Conservation (phyloP, 2,113 vertebrate genomes). For the Etheostoma spectabile region DNA sequence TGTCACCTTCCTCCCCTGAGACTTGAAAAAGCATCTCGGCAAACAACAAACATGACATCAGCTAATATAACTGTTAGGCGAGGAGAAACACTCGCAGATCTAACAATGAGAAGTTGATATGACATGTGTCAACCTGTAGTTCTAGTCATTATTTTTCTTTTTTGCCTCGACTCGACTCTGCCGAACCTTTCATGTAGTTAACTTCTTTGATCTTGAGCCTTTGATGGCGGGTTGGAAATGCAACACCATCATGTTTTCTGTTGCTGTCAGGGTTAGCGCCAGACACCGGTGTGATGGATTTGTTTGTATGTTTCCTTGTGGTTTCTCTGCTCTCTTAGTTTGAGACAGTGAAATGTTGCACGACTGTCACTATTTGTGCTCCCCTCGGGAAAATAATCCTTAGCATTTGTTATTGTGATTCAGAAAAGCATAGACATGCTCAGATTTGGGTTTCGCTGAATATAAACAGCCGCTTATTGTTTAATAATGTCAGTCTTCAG, state of each 20-base stretch:
- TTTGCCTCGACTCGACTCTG: constrained; percentile 47
- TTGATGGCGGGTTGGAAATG: constrained; percentile 67
- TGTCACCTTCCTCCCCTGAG: constrained; percentile 27
- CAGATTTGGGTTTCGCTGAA: constrained; percentile 10
- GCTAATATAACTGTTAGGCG: constrained; percentile 54
- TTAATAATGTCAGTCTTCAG: constrained; percentile 40
- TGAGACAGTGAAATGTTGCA: constrained; percentile 29
- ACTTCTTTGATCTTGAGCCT: constrained; percentile 60
- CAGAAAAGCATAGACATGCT: constrained; percentile 22
- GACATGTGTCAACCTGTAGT: constrained; percentile 58
- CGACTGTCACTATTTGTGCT: constrained; percentile 42
- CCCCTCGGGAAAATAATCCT: constrained; percentile 39
- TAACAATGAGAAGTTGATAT: constrained; percentile 48
- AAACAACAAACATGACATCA: constrained; percentile 40
- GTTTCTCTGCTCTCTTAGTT: constrained; percentile 26
- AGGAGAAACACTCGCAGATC: constrained; percentile 41
- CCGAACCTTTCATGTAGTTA: constrained; percentile 60
- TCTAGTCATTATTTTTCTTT: constrained; percentile 72
- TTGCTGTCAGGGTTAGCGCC: constrained; percentile 56
- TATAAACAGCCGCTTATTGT: constrained; percentile 38
- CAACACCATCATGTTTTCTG: constrained; percentile 49
- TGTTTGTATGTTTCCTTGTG: constrained; percentile 48
- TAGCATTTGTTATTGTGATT: constrained; percentile 44
- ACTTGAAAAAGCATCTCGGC: constrained; percentile 20
- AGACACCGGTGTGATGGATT: constrained; percentile 64